Percentiles rank a stretch among this genome's conserved stretches.
These are phyloP conservation scores for Eulemur rufifrons DNA, from an alignment of 2,113 vertebrate genomes.

Conservation along the genomic window DNA sequence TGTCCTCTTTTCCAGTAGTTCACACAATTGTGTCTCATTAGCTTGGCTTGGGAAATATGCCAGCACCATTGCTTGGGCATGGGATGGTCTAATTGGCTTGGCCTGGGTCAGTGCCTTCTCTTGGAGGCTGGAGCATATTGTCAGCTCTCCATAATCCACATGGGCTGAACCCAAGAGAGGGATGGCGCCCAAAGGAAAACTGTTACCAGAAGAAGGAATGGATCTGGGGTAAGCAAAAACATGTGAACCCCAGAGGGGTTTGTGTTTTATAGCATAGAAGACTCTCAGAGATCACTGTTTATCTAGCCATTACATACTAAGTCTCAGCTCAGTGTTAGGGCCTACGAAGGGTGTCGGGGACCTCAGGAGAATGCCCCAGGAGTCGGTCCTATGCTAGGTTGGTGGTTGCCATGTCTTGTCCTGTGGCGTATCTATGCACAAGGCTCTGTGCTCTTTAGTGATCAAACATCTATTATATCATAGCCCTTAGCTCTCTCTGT, in stretches of 20 bases:
- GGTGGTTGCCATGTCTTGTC: not conserved
- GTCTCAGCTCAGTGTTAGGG: not conserved
- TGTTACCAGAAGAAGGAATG: not conserved
- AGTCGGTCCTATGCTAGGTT: not conserved
- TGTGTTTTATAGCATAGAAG: not conserved
- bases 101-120: not conserved
- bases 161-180: not conserved
- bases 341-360: not conserved
- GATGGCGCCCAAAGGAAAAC: not conserved
- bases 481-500: not conserved
- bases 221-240: not conserved
- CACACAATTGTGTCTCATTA: not conserved
- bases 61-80: not conserved
- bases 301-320: not conserved
- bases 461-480: not conserved
- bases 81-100: not conserved
- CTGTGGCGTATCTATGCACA: not conserved
- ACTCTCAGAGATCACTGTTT: not conserved
- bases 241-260: not conserved
- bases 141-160: not conserved
- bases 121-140: not conserved
- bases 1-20: not conserved
- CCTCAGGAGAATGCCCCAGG: not conserved
- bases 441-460: not conserved
- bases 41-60: not conserved